Base-by-base conservation (phyloP, 2,888 invertebrate species). In the Teleogryllus oceanicus region DNA sequence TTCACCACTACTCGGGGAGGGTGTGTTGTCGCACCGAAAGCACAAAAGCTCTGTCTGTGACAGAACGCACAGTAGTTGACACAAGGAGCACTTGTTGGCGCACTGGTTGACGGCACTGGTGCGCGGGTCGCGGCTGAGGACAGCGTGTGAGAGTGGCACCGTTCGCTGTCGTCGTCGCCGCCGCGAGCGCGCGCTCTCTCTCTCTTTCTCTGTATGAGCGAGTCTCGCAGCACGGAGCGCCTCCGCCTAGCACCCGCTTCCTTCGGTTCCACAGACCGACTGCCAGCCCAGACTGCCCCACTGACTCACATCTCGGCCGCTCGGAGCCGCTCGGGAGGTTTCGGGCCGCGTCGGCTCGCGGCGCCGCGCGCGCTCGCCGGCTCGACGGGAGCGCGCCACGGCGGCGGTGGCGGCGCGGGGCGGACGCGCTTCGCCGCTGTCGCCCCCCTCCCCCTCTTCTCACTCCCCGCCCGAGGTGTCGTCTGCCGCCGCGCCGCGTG, bases 241-340 rank as follows among this genome's bases (percentile, higher is more conserved):
- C n/a, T 62, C 13, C 16, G 62, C 3, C 62, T 13, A 90, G 90
- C 90, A 90, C 90, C 91, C 76, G 49, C 76, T 50, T 78, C 78
- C 74, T 49, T 80, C 80, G 80, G 80, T 77, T 80, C 83, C 80
- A 79, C 80, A 80, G 78, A 83, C 84, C 84, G 82, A 83, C 83
- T 83, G 80, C 78, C 79, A 77, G 51, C 76, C 79, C 78, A 50
- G 79, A 75, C 83, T 85, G 85, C 83, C 85, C 86, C 84, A 85
- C 84, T 85, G 85, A 85, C 85, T 85, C 85, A 85, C 84, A 83
- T 83, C 81, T 77, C 74, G 11, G 49, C 37, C 78, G 75, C 78
- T 51, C 49, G 76, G 21, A 78, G 79, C 62, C 49, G 78, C 76
- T 78, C 81, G 81, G 77, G n/a, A 74, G 16, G 51, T n/a, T 77